Evolutionary conservation across 2,113 vertebrate genomes (phyloP), one percentile per base, ranked within the genome.

Genomic region (Glareola pratincola): DNA sequence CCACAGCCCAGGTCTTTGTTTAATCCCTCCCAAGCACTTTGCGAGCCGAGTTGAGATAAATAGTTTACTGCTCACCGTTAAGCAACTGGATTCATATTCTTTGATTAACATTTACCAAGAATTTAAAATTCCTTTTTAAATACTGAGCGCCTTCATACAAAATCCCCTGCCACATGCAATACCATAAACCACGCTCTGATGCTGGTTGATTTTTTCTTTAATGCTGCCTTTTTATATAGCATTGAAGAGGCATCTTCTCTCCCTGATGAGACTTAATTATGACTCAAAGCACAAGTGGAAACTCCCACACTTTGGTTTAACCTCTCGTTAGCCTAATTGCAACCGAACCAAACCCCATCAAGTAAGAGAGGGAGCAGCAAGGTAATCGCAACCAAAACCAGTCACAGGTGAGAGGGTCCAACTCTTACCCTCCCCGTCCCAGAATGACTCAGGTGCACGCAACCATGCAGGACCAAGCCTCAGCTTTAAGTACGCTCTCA

Each of bases 91-190:
- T 26, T 62, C 18, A 59, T 34, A 39, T 3, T 34, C 51, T 74
- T 26, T 64, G 14, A 71, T 72, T 24, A 13, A 29, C 71, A 72
- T 71, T 60, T 21, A 48, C 68, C 23, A 47, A 80, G 6, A 14
- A 80, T 39, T 84, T 3, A 23, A 78, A 96, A 91, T 60, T 39
- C 93, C 54, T 75, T 74, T 30, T 77, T 39, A 81, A 94, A 91
- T 21, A 16, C 47, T 36, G 63, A 92, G 91, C 12, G 39, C 32
- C 67, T 78, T 56, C 37, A 26, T 10, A 34, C 22, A 17, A 60
- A 87, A 75, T 32, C 60, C 87, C 82, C 85, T 81, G 7, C 12
- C n/a, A 34, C 5, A 36, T 29, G 26, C 9, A 74, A 22, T 9
- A 21, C 39, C 24, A 24, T 4, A 43, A 22, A 39, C 53, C 90